Base-by-base conservation (phyloP, 1,140 invertebrate genomes). In the Calliphora vicina region DNA sequence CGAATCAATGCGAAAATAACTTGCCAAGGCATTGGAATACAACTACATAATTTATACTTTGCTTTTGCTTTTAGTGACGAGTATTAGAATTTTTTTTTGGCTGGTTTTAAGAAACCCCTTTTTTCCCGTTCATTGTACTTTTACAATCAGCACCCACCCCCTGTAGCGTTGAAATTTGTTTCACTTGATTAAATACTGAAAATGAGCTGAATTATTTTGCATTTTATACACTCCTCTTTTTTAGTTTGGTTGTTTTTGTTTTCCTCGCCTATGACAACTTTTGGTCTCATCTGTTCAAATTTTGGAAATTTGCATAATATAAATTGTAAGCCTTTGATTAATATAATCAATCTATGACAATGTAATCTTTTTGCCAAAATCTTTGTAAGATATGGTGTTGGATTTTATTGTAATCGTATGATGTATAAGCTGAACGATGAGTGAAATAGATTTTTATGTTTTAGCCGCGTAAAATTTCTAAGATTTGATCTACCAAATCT, bases 281-380 rank as follows among this genome's bases (percentile, higher is more conserved):
- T 20, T 67, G 61, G 61, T 67, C 61, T 67, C 61, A 67, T 67
- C 61, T 67, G 61, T 67, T 67, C 50, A 23, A 20, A 67, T 67
- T 67, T 25, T 10, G n/a, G 5, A 57, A 57, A 57, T 57, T 67
- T 67, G n/a, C 61, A 67, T 67, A 67, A n/a, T n/a, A n/a, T n/a
- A n/a, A n/a, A n/a, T n/a, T n/a, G 50, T 61, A 67, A 67, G 61
- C 61, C 61, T 67, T 67, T 67, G 61, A 67, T 23, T 67, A 67
- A 67, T 23, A 67, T 67, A 67, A 67, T 67, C 61, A 67, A 67
- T 67, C 61, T 67, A 10, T 67, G 61, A 67, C 61, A 67, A 67
- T 23, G 61, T 67, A 67, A 67, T 67, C 61, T 20, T 67, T 23
- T 20, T 20, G 35, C 35, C 35, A 67, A 23, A n/a, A 67, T 67